Evolutionary conservation across 2,888 invertebrate species (phyloP).

Genomic region (Agriotes lineatus): DNA sequence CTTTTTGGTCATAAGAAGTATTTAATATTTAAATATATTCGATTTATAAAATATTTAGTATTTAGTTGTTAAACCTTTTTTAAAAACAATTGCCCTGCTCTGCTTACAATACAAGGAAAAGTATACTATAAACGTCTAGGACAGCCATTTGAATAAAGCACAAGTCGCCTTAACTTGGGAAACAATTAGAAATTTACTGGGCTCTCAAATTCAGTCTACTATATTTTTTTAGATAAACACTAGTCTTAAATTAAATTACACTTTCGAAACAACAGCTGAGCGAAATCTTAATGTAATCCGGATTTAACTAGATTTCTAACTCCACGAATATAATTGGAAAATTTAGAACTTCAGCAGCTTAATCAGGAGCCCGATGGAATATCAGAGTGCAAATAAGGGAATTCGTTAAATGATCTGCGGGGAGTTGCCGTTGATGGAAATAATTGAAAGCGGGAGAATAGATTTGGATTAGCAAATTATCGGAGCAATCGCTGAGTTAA

Average conservation of each 20-base stretch:
- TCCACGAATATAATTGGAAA: conserved; percentile 6
- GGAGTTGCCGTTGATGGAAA: background rate
- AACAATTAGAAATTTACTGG: no score
- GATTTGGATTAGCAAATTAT: background rate
- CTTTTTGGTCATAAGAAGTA: no score
- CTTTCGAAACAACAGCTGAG: background rate
- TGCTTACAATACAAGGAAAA: no score
- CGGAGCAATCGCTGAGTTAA: background rate
- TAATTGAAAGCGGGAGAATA: background rate
- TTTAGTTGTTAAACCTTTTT: no score
- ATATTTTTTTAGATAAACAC: background rate
- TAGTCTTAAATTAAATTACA: conserved; percentile 1
- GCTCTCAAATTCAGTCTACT: background rate
- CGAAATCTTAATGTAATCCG: conserved; percentile 5
- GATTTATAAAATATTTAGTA: no score
- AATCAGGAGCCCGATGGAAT: conserved; percentile 2
- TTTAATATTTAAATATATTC: no score
- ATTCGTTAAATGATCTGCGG: background rate
- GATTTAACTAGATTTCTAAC: conserved; percentile 4
- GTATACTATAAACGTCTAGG: no score
- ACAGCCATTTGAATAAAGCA: no score
- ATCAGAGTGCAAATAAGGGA: background rate
- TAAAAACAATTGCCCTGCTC: no score
- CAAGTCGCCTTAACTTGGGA: no score
- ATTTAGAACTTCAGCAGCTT: background rate